Evolutionary conservation across 2,888 invertebrate species (phyloP).

Genomic region (Odontomyia ornata): DNA sequence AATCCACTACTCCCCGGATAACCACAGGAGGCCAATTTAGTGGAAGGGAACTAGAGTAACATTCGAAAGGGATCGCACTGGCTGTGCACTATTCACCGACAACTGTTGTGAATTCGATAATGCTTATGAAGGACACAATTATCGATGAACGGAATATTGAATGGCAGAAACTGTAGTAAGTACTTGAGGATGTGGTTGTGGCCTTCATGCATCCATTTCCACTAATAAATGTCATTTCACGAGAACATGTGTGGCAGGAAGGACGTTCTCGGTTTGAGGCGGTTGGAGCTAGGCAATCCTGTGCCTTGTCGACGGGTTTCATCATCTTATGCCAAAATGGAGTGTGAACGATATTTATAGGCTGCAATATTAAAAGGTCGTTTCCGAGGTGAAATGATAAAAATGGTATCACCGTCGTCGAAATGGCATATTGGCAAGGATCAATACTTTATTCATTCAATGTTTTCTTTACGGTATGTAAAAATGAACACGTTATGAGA

Average conservation of each 20-base stretch:
- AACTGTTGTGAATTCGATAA: slow-evolving; percentile 21
- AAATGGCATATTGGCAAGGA: background rate
- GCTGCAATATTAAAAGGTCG: slow-evolving; percentile 2
- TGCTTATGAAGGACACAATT: slow-evolving; percentile 23
- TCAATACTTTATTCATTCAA: slow-evolving; percentile 29
- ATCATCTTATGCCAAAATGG: slow-evolving; percentile 8
- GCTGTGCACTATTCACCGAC: slow-evolving; percentile 26
- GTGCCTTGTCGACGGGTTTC: background rate
- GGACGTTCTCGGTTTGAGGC: background rate
- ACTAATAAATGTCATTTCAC: slow-evolving; percentile 1
- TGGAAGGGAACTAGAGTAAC: background rate
- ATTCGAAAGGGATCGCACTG: slow-evolving; percentile 4
- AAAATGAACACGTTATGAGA: too few relatives aligned
- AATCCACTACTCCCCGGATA: background rate
- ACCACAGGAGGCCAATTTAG: slow-evolving; percentile 3
- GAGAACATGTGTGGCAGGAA: background rate
- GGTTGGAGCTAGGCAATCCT: too few relatives aligned
- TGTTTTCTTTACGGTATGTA: background rate
- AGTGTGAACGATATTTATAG: slow-evolving; percentile 31
- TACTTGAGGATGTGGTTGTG: background rate
- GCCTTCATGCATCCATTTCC: background rate
- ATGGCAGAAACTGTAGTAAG: background rate
- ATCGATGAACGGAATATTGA: background rate
- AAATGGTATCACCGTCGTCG: slow-evolving; percentile 8
- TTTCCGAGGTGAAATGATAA: slow-evolving; percentile 7